Base-by-base conservation (phyloP, 2,797 vertebrate genomes). In the Pantherophis vulpinus region DNA sequence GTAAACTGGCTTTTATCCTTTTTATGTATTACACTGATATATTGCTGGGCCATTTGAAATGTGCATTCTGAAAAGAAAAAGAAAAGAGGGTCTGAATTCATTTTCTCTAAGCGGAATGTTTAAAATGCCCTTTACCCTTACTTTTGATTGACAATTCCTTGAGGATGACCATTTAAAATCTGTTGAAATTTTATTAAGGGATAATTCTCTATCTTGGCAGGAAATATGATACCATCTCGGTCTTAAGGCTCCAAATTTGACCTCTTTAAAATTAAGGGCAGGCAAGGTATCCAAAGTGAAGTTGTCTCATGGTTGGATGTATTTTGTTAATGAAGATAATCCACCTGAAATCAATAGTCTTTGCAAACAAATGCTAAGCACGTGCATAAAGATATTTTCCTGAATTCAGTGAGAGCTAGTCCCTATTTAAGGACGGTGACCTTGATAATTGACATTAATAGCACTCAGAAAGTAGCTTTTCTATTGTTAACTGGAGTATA, bases 81-180 rank as follows among this genome's bases (percentile, higher is more conserved):
- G 16, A 37, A 37, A 61, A 56, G n/a, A 8, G 54, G 32, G 25
- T 59, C 32, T n/a, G 79, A n/a, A 66, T 25, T 11, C 8, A 58
- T 25, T 2, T 58, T 55, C 23, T 70, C 54, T 42, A 1, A 9
- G 10, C 14, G 5, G 47, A 51, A 86, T 32, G 27, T 23, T 5
- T 55, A 32, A 56, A 66, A 20, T 8, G 6, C 4, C 20, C 47
- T 6, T 87, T n/a, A 87, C 7, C 16, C 9, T 54, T 54, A 37
- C 5, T 56, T 23, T 20, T 13, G 10, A 89, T 0, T 93, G 94
- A 95, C 95, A 95, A 95, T 94, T 96, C 92, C 92, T 95, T 95
- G 93, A 93, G 92, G 95, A 93, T 95, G 96, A 94, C 92, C 88
- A 58, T 20, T 89, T 89, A 23, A 60, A 47, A 51, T 32, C 25